Base-by-base conservation (phyloP, 2,113 vertebrate species). In the Alligator sinensis region DNA sequence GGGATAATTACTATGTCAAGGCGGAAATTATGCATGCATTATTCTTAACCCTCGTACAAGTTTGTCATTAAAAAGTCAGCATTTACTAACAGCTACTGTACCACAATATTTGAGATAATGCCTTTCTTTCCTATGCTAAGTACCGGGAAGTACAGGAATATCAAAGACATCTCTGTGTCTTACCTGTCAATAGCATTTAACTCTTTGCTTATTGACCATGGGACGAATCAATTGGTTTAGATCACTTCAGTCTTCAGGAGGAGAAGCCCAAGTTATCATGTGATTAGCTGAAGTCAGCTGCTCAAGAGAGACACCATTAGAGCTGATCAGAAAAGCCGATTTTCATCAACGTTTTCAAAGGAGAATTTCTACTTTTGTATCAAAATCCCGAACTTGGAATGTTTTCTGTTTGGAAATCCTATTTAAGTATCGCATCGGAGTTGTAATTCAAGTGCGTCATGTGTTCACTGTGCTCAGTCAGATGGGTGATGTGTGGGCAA, bases 141-240 rank as follows among this genome's bases (percentile, higher is more conserved):
- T 2, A 77, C 47, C 5, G 91, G 55, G 22, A 94, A 92, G n/a
- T 17, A 74, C n/a, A 81, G 17, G 27, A 89, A 10, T 81, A 84
- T 85, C 34, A 89, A 30, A 63, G 80, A 63, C 86, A 88, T 72
- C 76, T 92, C 81, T 47, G 82, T 18, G 17, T 55, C 82, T 94
- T 91, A 95, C 57, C 85, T 93, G 58, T 80, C 34, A 82, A 94
- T 87, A 89, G 75, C n/a, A 83, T 86, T 94, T 84, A 96, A 94
- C 74, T 93, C 64, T 34, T 79, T 90, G 85, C 62, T 62, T 82
- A 95, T 90, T 1, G n/a, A 94, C 89, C 82, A 82, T 19, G 18
- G 59, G 63, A 93, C 38, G 87, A 91, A 96, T 89, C 75, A 91
- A 63, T 89, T 75, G 90, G 30, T 60, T 86, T 72, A 76, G 80